Percentiles rank a stretch among this genome's conserved stretches.
Evolutionary conservation across 2,888 invertebrate species (phyloP).

Genomic region (Cheilosia scutellata): DNA sequence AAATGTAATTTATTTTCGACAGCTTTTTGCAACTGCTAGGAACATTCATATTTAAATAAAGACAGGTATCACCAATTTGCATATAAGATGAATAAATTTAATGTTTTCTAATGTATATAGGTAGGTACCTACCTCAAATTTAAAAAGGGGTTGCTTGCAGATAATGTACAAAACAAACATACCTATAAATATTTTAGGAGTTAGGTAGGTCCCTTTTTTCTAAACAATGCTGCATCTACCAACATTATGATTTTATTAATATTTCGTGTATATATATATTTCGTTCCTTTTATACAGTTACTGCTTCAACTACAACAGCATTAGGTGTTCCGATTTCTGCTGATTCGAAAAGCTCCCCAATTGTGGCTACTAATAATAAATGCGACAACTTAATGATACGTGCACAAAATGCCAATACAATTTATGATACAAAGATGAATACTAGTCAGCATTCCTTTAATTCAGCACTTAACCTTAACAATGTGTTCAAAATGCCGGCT

Average conservation of each 20-base stretch:
- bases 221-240: too few relatives aligned
- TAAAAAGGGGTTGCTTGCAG: too few relatives aligned
- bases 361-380: constrained; percentile 38
- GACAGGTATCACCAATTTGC: too few relatives aligned
- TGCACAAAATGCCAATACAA: constrained; percentile 37
- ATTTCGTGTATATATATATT: not conserved
- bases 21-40: too few relatives aligned
- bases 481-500: constrained; percentile 62
- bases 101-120: too few relatives aligned
- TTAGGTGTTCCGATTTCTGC: constrained; percentile 29
- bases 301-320: not conserved
- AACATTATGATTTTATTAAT: not conserved
- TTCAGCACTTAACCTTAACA: constrained; percentile 44
- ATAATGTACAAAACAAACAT: too few relatives aligned
- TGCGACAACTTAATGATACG: constrained; percentile 35
- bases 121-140: too few relatives aligned
- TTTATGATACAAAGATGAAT: constrained; percentile 37
- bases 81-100: too few relatives aligned
- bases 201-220: too few relatives aligned
- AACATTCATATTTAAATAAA: too few relatives aligned
- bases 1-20: too few relatives aligned
- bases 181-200: too few relatives aligned
- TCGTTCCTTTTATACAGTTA: constrained; percentile 2
- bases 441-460: constrained; percentile 55
- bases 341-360: constrained; percentile 33